Conservation (phyloP, 2,113 vertebrate species). For the Felis chaus region DNA sequence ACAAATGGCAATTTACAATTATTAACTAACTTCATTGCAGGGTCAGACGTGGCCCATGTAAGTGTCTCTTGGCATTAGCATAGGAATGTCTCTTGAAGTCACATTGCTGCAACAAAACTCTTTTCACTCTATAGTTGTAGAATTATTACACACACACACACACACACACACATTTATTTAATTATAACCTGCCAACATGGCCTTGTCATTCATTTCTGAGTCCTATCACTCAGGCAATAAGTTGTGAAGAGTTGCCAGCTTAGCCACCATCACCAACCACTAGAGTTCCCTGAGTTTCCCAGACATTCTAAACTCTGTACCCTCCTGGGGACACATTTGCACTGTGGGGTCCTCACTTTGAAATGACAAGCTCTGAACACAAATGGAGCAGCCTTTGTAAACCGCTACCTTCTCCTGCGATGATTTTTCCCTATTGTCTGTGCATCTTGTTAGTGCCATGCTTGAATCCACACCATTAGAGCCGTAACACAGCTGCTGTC, state of each 20-base stretch:
- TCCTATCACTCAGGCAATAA: neutral
- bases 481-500: neutral
- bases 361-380: neutral
- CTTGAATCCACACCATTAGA: neutral
- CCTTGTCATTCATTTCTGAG: neutral
- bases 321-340: neutral
- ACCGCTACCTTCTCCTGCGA: neutral
- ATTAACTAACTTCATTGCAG: neutral
- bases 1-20: neutral
- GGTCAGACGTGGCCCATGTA: rapidly evolving
- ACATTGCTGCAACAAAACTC: neutral
- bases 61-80: rapidly evolving
- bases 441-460: neutral
- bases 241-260: neutral
- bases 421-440: neutral
- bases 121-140: neutral
- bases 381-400: neutral
- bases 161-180: neutral
- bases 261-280: neutral
- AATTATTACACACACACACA: neutral
- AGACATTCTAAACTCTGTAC: neutral
- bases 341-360: neutral
- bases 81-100: neutral
- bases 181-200: neutral
- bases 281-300: neutral